Percentiles rank a stretch among this genome's conserved stretches.
Conservation (phyloP, 53 echinoderm and acorn worm genomes). For the Paelopatides confundens region DNA sequence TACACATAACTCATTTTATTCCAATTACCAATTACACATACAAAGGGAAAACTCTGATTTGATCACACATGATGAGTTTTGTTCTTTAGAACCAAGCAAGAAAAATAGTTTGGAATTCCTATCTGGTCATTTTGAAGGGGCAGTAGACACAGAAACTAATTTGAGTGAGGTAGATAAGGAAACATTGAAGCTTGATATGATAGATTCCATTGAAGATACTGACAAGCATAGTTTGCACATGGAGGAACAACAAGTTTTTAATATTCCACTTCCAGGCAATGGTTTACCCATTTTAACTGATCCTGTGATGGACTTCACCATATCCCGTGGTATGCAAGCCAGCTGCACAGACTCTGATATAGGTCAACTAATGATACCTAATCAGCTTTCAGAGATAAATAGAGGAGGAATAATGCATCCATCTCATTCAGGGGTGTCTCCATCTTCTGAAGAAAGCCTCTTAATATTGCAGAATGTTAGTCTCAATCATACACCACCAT, state of each 20-base stretch:
- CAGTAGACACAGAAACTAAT: not conserved
- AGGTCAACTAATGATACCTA: not conserved
- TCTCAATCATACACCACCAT: slow-evolving; percentile 14
- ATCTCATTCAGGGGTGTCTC: slow-evolving; percentile 14
- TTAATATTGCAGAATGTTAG: slow-evolving; percentile 25
- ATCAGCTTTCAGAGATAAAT: slow-evolving; percentile 23
- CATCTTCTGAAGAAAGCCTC: slow-evolving; percentile 28
- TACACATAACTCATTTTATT: not conserved
- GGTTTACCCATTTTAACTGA: not conserved
- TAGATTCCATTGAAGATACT: not conserved
- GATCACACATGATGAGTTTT: not conserved
- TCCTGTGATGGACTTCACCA: slow-evolving; percentile 12
- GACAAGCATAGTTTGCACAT: not conserved
- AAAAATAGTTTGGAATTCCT: slow-evolving; percentile 3
- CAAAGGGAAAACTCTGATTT: not conserved
- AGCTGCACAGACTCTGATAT: not conserved
- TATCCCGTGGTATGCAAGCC: slow-evolving; percentile 41
- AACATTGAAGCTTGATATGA: not conserved
- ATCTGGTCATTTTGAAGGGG: slow-evolving; percentile 17
- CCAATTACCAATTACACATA: not conserved
- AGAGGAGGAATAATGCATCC: slow-evolving; percentile 40
- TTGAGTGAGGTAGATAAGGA: not conserved
- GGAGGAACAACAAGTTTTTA: not conserved
- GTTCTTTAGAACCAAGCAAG: not conserved
- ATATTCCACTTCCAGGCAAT: not conserved